Conservation (phyloP, 2,888 invertebrate genomes). For the Protodeltote pygarga region DNA sequence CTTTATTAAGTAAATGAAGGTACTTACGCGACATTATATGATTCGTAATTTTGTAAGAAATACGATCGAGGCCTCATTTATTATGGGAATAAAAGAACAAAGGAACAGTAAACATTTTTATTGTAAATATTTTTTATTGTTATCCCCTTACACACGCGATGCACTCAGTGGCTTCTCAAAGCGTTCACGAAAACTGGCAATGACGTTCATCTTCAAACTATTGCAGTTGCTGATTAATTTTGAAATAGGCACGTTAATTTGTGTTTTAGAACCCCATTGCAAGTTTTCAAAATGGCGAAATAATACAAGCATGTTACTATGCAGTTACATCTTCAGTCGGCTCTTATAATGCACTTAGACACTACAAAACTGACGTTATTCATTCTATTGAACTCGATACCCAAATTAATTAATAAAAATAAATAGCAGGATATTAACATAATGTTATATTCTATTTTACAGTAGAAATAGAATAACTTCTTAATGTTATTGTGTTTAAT, state of each 20-base stretch:
- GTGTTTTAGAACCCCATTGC: slow-evolving; percentile 57
- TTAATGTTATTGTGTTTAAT: too few species aligned
- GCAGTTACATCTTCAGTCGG: slow-evolving; percentile 72
- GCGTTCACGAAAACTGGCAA: slow-evolving; percentile 65
- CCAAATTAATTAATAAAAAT: slow-evolving; percentile 25
- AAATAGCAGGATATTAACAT: neutral
- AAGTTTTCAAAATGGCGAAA: slow-evolving; percentile 67
- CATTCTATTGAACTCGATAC: slow-evolving; percentile 61
- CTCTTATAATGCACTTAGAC: slow-evolving; percentile 73
- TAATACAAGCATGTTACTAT: slow-evolving; percentile 67
- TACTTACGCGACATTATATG: too few species aligned
- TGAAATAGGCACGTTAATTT: slow-evolving; percentile 58
- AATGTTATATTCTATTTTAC: too few species aligned
- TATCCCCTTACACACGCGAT: slow-evolving; percentile 79
- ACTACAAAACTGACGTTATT: slow-evolving; percentile 60
- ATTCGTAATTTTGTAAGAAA: too few species aligned
- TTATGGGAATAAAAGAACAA: slow-evolving; percentile 67
- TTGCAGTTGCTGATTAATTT: slow-evolving; percentile 26
- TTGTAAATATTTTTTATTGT: slow-evolving; percentile 86
- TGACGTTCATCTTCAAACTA: slow-evolving; percentile 44
- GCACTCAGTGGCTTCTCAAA: slow-evolving; percentile 72
- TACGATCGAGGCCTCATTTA: neutral
- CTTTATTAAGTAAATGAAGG: too few species aligned
- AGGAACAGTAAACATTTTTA: slow-evolving; percentile 86
- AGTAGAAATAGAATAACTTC: too few species aligned